Base-by-base conservation (phyloP, 2,113 vertebrate species). In the Pomatorhinus ruficollis region DNA sequence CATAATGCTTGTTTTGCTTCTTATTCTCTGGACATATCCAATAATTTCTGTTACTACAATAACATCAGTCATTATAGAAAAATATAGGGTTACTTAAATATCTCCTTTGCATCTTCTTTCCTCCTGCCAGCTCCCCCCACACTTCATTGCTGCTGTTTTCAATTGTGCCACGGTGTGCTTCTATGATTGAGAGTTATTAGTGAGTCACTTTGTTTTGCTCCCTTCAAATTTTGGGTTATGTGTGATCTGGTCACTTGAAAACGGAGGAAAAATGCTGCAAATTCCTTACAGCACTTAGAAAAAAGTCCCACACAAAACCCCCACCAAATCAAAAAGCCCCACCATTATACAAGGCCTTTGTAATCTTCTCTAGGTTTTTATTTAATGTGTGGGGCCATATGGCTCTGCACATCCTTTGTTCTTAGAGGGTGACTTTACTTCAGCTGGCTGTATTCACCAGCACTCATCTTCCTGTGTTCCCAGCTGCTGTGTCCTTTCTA, bases 171-270 rank as follows among this genome's bases (percentile, higher is more conserved):
- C 0, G 1, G 40, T 75, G 37, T 90, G 57, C 68, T 74, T 66
- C 33, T 64, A 10, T 81, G 89, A 63, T 71, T 78, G 75, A 65
- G 54, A 64, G 39, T 86, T 91, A 68, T 30, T 86, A 81, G 56
- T 90, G 76, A 95, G 83, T 97, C 94, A 92, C 35, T 74, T 90
- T 42, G 63, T 83, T 93, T 91, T 93, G 44, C 27, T 92, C 16
- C 31, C 37, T 83, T 90, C 39, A 59, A 21, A 40, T 74, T 31
- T 74, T 56, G 60, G 42, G 21, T 66, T 84, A 20, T 1, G 0
- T 69, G 42, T 65, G 71, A 72, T 80, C 79, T 74, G 71, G 47
- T 88, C 83, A 66, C 71, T 78, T 83, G 68, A 88, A 77, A 93
- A 70, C 35, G 47, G 40, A 72, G 42, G 24, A 60, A 68, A 79